Conservation (phyloP, 2,113 vertebrate species). For the Genyomyrus donnyi region DNA sequence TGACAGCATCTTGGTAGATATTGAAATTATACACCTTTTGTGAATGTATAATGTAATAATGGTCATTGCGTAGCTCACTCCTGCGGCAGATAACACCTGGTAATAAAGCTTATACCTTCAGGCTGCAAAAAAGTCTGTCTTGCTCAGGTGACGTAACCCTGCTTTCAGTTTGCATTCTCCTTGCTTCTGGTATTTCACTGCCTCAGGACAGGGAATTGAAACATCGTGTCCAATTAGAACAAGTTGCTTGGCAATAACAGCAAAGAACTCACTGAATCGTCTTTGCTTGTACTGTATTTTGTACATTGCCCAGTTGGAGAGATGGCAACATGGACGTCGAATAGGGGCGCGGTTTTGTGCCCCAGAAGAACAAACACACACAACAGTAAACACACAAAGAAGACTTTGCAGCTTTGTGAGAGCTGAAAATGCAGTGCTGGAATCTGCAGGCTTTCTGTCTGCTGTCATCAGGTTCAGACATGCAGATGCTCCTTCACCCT, state of each 20-base stretch:
- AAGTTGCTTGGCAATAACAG: not conserved
- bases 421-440: not conserved
- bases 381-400: not conserved
- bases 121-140: slow-evolving; percentile 33
- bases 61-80: not conserved
- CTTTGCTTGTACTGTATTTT: not conserved
- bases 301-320: not conserved
- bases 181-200: not conserved
- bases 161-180: not conserved
- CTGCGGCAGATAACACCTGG: not conserved
- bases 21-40: not conserved
- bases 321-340: not conserved
- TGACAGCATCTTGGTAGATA: not conserved
- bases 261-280: not conserved
- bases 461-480: not conserved
- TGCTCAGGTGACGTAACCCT: slow-evolving; percentile 28
- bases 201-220: not conserved
- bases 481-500: not conserved
- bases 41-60: not conserved
- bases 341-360: not conserved
- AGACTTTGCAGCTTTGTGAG: not conserved
- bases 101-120: not conserved
- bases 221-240: not conserved
- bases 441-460: not conserved
- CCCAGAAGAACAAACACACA: not conserved